Conservation (phyloP, 30 jellyfish, hydroid and myxozoan genomes). For the Hydra vulgaris region DNA sequence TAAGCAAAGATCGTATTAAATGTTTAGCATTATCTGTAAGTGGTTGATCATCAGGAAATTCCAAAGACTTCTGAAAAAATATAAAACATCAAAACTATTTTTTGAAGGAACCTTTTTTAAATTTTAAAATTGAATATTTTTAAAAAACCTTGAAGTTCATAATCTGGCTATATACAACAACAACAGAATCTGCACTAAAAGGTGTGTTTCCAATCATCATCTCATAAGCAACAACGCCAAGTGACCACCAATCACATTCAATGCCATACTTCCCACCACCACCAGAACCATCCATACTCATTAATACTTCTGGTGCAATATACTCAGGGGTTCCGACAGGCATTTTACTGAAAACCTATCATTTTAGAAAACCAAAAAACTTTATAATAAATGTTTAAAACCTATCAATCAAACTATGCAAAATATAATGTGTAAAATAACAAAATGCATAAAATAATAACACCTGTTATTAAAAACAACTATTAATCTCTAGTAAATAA, state of each 20-base stretch:
- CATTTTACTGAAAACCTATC: slow-evolving; percentile 94
- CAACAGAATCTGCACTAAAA: slow-evolving; percentile 97
- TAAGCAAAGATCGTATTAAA: slow-evolving; percentile 69
- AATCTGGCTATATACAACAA: slow-evolving; percentile 91
- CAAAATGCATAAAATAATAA: too few species aligned
- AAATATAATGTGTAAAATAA: too few species aligned
- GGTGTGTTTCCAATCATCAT: slow-evolving; percentile 98
- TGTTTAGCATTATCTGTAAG: slow-evolving; percentile 86
- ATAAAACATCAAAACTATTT: background rate
- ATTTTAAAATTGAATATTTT: background rate
- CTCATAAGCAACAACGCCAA: slow-evolving; percentile 98
- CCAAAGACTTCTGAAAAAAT: slow-evolving; percentile 65
- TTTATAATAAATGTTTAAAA: background rate
- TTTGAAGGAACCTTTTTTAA: background rate
- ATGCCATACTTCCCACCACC: slow-evolving; percentile 93
- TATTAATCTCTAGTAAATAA: too few species aligned
- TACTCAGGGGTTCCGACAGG: slow-evolving; percentile 99
- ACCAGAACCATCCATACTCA: slow-evolving; percentile 96
- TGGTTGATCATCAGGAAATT: slow-evolving; percentile 96
- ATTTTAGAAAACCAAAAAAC: slow-evolving; percentile 1
- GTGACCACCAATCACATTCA: slow-evolving; percentile 99
- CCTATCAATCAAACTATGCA: too few species aligned
- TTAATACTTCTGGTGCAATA: slow-evolving; percentile 98
- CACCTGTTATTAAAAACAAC: too few species aligned
- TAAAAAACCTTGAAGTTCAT: slow-evolving; percentile 86